Evolutionary conservation across 2,888 invertebrate genomes (phyloP).

Genomic region (Dryobota labecula): DNA sequence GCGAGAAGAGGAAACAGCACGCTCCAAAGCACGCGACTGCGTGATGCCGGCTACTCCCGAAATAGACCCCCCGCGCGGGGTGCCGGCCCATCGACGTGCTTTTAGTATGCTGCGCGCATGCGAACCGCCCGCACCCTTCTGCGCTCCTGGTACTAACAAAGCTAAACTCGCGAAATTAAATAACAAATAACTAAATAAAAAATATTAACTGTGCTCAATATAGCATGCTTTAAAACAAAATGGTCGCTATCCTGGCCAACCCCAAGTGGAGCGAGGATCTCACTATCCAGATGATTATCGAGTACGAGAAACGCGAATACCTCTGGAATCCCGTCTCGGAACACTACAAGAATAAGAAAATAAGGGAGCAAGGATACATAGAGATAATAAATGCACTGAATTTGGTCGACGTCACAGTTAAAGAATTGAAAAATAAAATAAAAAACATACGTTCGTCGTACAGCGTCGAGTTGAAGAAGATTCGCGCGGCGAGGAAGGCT

Average conservation of each 20-base stretch:
- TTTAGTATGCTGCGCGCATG: conserved; percentile 91
- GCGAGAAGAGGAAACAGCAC: conserved; percentile 89
- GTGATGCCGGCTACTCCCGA: conserved; percentile 90
- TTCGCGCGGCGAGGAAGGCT: conserved; percentile 89
- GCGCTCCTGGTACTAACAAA: conserved; percentile 82
- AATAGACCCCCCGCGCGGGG: conserved; percentile 88
- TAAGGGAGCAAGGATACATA: conserved; percentile 88
- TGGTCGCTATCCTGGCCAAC: conserved; percentile 88
- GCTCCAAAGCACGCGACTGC: conserved; percentile 90
- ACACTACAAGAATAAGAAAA: conserved; percentile 89
- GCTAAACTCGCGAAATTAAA: conserved; percentile 79
- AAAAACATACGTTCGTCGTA: conserved; percentile 90
- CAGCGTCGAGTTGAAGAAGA: conserved; percentile 89
- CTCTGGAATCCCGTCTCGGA: conserved; percentile 89
- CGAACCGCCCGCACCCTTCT: conserved; percentile 90
- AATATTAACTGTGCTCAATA: conserved; percentile 59
- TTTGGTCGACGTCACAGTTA: conserved; percentile 87
- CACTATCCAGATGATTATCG: conserved; percentile 89
- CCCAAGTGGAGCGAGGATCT: conserved; percentile 90
- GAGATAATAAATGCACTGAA: conserved; percentile 88
- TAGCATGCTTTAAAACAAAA: conserved; percentile 83
- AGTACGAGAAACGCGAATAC: conserved; percentile 88
- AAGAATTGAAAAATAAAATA: conserved; percentile 89
- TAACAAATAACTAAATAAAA: conserved; percentile 70
- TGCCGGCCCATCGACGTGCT: conserved; percentile 89